Evolutionary conservation across 2,888 invertebrate species (phyloP), one percentile per base, ranked within the genome.

Genomic region (Tholera decimalis): DNA sequence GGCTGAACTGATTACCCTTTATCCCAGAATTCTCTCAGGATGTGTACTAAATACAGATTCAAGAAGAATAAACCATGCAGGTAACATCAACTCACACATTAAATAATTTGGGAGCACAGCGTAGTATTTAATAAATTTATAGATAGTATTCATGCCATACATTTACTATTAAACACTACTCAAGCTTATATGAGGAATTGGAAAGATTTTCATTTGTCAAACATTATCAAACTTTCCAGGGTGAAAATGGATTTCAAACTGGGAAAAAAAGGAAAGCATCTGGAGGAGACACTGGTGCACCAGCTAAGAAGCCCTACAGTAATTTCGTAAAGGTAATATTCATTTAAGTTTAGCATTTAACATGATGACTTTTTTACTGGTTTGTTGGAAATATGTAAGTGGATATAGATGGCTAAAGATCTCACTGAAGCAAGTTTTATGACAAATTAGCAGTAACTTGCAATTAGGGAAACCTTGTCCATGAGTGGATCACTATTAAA

Each of bases 301-400:
- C 93, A 62, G 90, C 94, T 8, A 96, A 96, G 77, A 97, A 97
- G 73, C 95, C 96, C 55, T 97, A 97, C 86, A 96, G 83, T 72
- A 98, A 98, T 85, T 98, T 98, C 86, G 97, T 97, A 0, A 97
- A 97, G 92, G 96, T 96, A 55, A 63, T 70, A 41, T 46, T 55
- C 1, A 28, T 26, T 50, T 18, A 53, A 22, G 1, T 24, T 22
- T n/a, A 26, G 13, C n/a, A 11, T 26, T n/a, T 26, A 11, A 15
- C 43, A 18, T 26, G 13, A 5, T 39, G 53, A n/a, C 1, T 15
- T 5, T 41, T 7, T 43, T 9, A 51, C 33, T 7, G 0, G 4
- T n/a, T 43, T 2, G 9, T 6, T 30, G 11, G 2, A 44, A 54
- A 24, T 28, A 1, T 20, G 18, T 28, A 11, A 20, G 20, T 18